Evolutionary conservation across 2,888 invertebrate genomes (phyloP).

Genomic region (Syrista parreyssii): DNA sequence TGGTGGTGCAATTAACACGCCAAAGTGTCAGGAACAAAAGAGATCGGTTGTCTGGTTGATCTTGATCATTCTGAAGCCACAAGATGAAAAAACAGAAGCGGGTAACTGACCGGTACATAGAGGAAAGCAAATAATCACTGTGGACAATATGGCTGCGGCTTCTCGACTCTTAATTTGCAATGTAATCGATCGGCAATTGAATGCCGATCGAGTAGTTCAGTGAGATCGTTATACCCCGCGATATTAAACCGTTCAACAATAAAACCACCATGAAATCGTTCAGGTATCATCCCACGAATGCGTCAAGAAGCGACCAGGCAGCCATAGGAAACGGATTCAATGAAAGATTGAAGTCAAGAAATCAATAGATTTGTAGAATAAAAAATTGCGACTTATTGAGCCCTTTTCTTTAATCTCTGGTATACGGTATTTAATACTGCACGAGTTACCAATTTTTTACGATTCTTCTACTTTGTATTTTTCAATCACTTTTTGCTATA

Average conservation of each 20-base stretch:
- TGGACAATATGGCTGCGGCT: neutral
- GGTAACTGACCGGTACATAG: neutral
- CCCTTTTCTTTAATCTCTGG: neutral
- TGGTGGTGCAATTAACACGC: conserved; percentile 3
- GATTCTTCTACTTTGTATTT: neutral
- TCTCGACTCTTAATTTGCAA: neutral
- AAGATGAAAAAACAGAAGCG: neutral
- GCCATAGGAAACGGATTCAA: neutral
- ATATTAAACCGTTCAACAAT: conserved; percentile 49
- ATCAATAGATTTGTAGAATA: neutral
- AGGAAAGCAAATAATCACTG: neutral
- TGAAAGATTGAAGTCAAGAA: neutral
- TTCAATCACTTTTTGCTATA: neutral
- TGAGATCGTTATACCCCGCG: neutral
- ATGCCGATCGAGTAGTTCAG: conserved; percentile 1
- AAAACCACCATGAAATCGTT: conserved; percentile 57
- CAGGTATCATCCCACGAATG: conserved; percentile 50
- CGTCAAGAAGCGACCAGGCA: neutral
- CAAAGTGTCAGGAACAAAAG: neutral
- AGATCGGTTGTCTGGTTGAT: neutral
- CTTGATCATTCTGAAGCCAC: neutral
- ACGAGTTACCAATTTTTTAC: neutral
- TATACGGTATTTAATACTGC: neutral
- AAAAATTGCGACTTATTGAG: neutral
- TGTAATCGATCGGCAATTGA: neutral